Percentiles rank a stretch among this genome's conserved stretches.
phyloP scores from a whole-genome alignment of 2,888 invertebrate genomes.

The Sarcophaga subvicina region DNA sequence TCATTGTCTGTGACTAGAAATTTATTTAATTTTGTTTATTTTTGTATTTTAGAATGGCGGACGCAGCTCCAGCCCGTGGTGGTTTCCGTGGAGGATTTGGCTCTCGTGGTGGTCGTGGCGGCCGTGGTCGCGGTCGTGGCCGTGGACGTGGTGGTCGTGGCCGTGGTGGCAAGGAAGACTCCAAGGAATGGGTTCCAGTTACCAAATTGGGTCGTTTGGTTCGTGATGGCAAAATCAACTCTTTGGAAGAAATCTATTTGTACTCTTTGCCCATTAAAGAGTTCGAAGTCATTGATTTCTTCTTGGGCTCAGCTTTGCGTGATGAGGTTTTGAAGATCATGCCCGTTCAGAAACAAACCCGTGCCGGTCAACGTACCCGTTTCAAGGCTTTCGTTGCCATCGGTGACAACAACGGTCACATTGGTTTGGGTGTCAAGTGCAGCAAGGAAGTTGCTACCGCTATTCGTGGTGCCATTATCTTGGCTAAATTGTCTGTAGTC shows the following conservation, averaged over 20 bases:
- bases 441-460: conserved; percentile 99
- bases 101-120: conserved; percentile 88
- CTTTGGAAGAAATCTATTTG: conserved; percentile 98
- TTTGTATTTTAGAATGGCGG: conserved; percentile 91
- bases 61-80: conserved; percentile 99
- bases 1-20: conserved; percentile 8
- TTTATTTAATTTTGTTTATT: conserved; percentile 28
- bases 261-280: conserved; percentile 99
- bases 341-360: conserved; percentile 99
- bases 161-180: conserved; percentile 90
- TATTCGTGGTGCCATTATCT: conserved; percentile 98
- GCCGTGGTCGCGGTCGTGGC: conserved; percentile 89
- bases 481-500: conserved; percentile 98
- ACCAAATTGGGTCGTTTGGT: conserved; percentile 99
- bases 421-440: conserved; percentile 99
- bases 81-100: conserved; percentile 95
- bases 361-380: conserved; percentile 99
- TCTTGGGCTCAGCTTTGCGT: conserved; percentile 95
- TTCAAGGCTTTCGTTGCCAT: conserved; percentile 98
- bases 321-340: conserved; percentile 99
- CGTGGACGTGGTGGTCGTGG: conserved; percentile 84
- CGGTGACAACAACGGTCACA: conserved; percentile 99
- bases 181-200: conserved; percentile 99
- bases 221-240: conserved; percentile 96
- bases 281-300: conserved; percentile 99